Conservation (phyloP, 2,113 vertebrate species). For the Herpetotheres cachinnans region DNA sequence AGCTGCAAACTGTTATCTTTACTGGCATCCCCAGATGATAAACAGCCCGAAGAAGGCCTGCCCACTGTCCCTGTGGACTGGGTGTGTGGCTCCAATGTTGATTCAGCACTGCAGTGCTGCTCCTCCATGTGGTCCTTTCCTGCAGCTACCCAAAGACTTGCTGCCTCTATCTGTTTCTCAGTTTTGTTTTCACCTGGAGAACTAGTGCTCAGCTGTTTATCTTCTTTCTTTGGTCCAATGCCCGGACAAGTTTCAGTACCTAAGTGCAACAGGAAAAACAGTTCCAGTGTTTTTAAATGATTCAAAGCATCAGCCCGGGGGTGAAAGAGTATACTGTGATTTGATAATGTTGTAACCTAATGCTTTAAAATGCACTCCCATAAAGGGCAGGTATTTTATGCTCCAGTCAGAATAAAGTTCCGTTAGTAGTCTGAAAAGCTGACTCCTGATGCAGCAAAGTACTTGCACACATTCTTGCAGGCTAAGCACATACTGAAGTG, state of each 20-base stretch:
- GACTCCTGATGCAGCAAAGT: background rate
- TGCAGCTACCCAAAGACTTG: background rate
- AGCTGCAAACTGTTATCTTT: slow-evolving; percentile 47
- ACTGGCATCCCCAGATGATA: slow-evolving; percentile 31
- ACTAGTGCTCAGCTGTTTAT: background rate
- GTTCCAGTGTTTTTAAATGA: slow-evolving; percentile 55
- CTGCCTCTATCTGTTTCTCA: background rate
- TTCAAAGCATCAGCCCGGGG: slow-evolving; percentile 14
- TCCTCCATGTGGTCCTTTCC: slow-evolving; percentile 66
- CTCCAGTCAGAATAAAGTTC: background rate
- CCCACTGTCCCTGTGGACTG: slow-evolving; percentile 59
- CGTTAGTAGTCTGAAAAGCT: background rate
- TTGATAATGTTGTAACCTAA: slow-evolving; percentile 34
- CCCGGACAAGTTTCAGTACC: slow-evolving; percentile 65
- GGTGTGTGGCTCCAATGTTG: slow-evolving; percentile 52
- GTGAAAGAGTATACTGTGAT: background rate
- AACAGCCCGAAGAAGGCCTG: slow-evolving; percentile 41
- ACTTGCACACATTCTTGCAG: background rate
- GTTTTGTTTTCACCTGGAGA: background rate
- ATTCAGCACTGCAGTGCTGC: slow-evolving; percentile 50
- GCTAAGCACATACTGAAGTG: background rate
- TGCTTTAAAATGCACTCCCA: slow-evolving; percentile 25
- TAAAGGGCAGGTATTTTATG: slow-evolving; percentile 17
- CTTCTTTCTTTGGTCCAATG: slow-evolving; percentile 37
- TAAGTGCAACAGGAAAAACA: slow-evolving; percentile 64